These are phyloP conservation scores for Drosophila tani DNA, from an alignment of 1,140 invertebrate genomes.

Conservation along the genomic window DNA sequence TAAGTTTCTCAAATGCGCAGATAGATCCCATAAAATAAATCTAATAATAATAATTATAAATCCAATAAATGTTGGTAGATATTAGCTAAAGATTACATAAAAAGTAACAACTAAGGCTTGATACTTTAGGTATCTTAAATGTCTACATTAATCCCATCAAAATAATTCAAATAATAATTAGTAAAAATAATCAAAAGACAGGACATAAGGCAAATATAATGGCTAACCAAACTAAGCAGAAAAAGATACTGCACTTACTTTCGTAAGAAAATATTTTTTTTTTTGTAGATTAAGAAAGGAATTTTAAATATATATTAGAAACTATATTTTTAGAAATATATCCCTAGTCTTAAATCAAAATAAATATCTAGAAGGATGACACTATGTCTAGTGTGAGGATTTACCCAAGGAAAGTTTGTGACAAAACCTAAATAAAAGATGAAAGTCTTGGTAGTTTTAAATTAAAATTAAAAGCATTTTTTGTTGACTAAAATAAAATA, in stretches of 20 bases:
- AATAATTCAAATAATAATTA: no score
- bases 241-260: no score
- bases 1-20: no score
- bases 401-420: background rate
- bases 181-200: no score
- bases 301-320: background rate
- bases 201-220: no score
- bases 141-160: no score
- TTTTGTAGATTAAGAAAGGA: background rate
- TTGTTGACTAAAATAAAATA: no score
- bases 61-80: background rate
- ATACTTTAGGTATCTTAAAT: no score
- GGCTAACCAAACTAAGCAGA: no score
- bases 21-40: background rate
- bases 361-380: background rate
- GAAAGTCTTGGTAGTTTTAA: background rate
- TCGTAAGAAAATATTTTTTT: background rate
- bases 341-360: background rate
- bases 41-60: no score
- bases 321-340: background rate
- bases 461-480: background rate
- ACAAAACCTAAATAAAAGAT: background rate
- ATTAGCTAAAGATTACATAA: background rate
- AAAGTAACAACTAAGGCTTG: no score
- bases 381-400: background rate